Base-by-base conservation (phyloP, 2,113 vertebrate species). In the Psammodynastes pulverulentus region DNA sequence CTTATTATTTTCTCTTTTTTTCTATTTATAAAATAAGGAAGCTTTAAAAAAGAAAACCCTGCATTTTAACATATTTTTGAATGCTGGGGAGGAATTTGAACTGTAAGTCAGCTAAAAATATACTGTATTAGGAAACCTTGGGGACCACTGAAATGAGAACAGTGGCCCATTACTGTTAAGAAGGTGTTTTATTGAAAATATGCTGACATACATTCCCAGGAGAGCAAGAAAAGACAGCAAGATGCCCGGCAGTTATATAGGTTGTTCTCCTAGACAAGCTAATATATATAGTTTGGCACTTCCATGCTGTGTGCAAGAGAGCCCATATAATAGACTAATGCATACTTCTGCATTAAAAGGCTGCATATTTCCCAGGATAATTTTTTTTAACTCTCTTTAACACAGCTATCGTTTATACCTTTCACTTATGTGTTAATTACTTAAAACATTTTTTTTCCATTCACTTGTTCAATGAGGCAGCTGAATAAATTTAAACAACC, bases 121-220 rank as follows among this genome's bases (percentile, higher is more conserved):
- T 97, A 95, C 95, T 96, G 90, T 92, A 97, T 98, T 97, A 97
- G 97, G 96, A 98, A 98, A 97, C 98, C 98, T 98, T 95, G 96
- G 98, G 98, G 98, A 98, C 97, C 94, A 96, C 87, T 98, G 98
- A 98, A 98, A 98, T 96, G 97, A 98, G 98, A 98, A 98, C 97
- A 97, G 98, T 98, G 98, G 98, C 97, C 98, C 98, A 97, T 98
- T 98, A 98, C 98, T 97, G 98, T 98, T 98, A 97, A 98, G 98
- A 98, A 98, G 98, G 98, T 98, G 98, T 99, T 99, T 98, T 99
- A 98, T 98, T 98, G 98, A 98, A 98, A 98, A 98, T 97, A 97
- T 90, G 90, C 97, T 93, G 93, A 97, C 96, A 94, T 90, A 88
- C 92, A 88, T 96, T 98, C 98, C 98, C 96, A 96, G 46, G 98